phyloP scores from a whole-genome alignment of 2,888 invertebrate genomes.

The Rotaria sp. region DNA sequence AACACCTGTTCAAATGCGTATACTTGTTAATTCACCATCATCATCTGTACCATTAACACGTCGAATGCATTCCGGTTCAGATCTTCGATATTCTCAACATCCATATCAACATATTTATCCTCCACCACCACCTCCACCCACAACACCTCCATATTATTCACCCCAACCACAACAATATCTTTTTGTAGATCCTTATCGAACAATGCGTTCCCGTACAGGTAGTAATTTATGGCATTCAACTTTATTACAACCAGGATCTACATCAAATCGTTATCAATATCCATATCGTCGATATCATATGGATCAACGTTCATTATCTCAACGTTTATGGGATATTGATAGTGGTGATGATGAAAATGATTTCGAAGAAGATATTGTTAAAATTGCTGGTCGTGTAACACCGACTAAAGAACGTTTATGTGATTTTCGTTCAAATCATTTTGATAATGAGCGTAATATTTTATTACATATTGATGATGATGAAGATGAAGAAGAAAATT shows the following conservation, averaged over 20 bases:
- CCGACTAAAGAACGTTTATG: neutral
- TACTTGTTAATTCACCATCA: neutral
- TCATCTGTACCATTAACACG: neutral
- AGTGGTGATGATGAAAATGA: conserved; percentile 14
- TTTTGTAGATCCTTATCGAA: conserved; percentile 21
- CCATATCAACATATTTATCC: neutral
- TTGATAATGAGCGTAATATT: neutral
- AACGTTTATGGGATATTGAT: conserved; percentile 20
- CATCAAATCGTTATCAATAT: neutral
- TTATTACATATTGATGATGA: neutral
- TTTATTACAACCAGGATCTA: neutral
- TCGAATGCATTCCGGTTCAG: neutral
- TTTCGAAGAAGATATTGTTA: neutral
- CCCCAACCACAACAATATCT: conserved; percentile 1
- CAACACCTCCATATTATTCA: neutral
- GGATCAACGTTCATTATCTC: conserved; percentile 5
- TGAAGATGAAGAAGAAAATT: neutral
- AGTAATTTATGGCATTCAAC: neutral
- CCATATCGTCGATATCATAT: neutral
- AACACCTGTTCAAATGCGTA: conserved; percentile 21
- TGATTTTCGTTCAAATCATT: neutral
- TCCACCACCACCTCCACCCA: neutral
- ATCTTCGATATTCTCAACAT: neutral
- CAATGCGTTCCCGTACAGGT: neutral
- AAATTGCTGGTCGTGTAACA: neutral